A percentile compares a stretch with the other conserved stretches of the same genome.
These are phyloP conservation scores for Heliconius eleuchia DNA, from an alignment of 1,140 invertebrate genomes.

Conservation along the genomic window DNA sequence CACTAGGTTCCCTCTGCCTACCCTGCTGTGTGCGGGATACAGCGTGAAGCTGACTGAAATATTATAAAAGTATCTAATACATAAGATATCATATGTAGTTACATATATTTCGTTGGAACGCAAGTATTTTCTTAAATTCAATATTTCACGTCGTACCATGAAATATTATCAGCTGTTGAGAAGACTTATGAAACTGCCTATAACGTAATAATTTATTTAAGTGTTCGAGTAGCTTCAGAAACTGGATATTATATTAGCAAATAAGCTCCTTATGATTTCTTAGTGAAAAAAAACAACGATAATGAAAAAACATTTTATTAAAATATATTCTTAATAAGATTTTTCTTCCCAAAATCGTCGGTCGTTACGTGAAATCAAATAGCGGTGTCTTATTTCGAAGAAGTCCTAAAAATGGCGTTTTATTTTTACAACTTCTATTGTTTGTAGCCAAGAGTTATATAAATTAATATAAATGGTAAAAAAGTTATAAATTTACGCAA, in stretches of 20 bases:
- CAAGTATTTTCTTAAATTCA: slow-evolving; percentile 43
- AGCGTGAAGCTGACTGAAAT: neutral
- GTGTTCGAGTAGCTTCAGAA: slow-evolving; percentile 48
- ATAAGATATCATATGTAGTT: neutral
- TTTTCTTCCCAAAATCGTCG: neutral
- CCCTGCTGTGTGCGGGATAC: no score
- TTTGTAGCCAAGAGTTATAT: neutral
- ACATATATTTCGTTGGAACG: slow-evolving; percentile 23
- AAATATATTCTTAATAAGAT: slow-evolving; percentile 7
- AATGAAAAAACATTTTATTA: slow-evolving; percentile 30
- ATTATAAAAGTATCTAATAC: neutral
- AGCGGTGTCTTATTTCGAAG: slow-evolving; percentile 1
- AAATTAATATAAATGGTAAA: neutral
- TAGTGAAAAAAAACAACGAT: slow-evolving; percentile 15
- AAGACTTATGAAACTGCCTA: slow-evolving; percentile 60
- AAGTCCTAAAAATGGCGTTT: neutral
- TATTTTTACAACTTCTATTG: neutral
- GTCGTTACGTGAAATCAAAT: slow-evolving; percentile 20
- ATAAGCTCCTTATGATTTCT: slow-evolving; percentile 39
- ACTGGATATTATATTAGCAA: slow-evolving; percentile 49
- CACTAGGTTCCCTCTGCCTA: no score
- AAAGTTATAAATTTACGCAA: neutral
- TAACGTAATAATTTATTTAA: slow-evolving; percentile 55
- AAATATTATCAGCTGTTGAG: slow-evolving; percentile 63
- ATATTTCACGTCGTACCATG: slow-evolving; percentile 57